Evolutionary conservation across 2,113 vertebrate species (phyloP), one percentile per base, ranked within the genome.

Genomic region (Todiramphus chloris): DNA sequence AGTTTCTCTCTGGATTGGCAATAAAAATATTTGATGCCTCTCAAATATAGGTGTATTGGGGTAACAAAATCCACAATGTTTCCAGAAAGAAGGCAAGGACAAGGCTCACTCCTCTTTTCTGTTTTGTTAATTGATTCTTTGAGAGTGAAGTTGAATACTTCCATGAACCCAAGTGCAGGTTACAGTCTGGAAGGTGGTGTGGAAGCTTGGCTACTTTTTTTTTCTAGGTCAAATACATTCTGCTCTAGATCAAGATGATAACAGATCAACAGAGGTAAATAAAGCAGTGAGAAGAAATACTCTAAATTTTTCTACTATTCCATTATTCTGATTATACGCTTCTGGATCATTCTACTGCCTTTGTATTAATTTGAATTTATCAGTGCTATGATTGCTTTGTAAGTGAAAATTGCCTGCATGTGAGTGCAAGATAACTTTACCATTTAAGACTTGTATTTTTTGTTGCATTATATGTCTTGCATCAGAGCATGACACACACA

Each of bases 161-260:
- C 4, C 35, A 17, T 0, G 10, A 80, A 69, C 11, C 13, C 16
- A 21, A 74, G 16, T 39, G 1, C 14, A 60, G 16, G 17, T 5
- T 80, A 8, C 13, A 33, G 50, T 27, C 25, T 41, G 10, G 13
- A 66, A 37, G 0, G 1, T 3, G 20, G 6, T 46, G 14, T 79
- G 67, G 56, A 75, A 8, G 24, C 4, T 8, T 56, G 33, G 6
- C 10, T 62, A 10, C 9, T 9, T 13, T 91, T 76, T 75, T 77
- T 83, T 53, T 20, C 16, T 74, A 60, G 18, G 1, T 14, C 16
- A 80, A 33, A 13, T 64, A 23, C 9, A 33, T 64, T 76, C 41
- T 46, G 1, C 11, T 69, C 8, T 66, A 37, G 50, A 19, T 53
- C 24, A 83, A 89, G 39, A 68, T 8, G 6, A 13, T 9, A 77